Base-by-base conservation (phyloP, 2,888 invertebrate species). In the Sycophila texana region DNA sequence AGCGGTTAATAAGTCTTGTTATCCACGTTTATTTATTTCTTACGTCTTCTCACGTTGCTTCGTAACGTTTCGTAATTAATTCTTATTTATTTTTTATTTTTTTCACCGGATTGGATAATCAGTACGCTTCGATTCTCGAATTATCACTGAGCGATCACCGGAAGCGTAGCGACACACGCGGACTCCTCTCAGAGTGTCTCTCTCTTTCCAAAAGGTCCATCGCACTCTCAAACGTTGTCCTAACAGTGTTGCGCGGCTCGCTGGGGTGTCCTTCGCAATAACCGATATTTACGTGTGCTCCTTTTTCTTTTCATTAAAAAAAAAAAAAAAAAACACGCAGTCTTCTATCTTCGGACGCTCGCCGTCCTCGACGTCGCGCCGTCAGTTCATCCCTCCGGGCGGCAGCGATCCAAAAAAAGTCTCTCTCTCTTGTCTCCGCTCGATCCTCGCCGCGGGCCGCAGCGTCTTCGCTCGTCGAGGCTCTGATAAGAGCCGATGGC, bases 321-420 rank as follows among this genome's bases (percentile, higher is more conserved):
- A 65, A 77, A 39, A 65, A 77, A 26, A 26, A 26, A 26, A 26
- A 26, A 80, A 74, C 77, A 77, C 77, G 80, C 82, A 82, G 82
- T 82, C 82, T 81, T 82, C 80, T 80, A 75, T 82, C 82, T 79
- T 81, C 73, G 57, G 61, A 39, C 72, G 77, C 70, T 65, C 70
- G 55, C 61, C 20, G 18, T 49, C n/a, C 63, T 22, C 55, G 47
- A 47, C 39, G 70, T 47, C 61, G 14, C 55, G 14, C 4, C 47
- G 66, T 39, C n/a, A 20, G 47, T 75, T 67, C 20, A 22, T 39
- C 39, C 39, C 39, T 39, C 39, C 39, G 39, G 39, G 39, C 39
- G 39, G 39, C 39, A 39, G 39, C 39, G 39, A 39, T 39, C 39
- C 39, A 39, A 39, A 39, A 39, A 39, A 10, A 10, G 10, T 39